Percentiles rank a stretch among this genome's conserved stretches.
phyloP scores from a whole-genome alignment of 2,888 invertebrate species.

The Slavum lentiscoides region DNA sequence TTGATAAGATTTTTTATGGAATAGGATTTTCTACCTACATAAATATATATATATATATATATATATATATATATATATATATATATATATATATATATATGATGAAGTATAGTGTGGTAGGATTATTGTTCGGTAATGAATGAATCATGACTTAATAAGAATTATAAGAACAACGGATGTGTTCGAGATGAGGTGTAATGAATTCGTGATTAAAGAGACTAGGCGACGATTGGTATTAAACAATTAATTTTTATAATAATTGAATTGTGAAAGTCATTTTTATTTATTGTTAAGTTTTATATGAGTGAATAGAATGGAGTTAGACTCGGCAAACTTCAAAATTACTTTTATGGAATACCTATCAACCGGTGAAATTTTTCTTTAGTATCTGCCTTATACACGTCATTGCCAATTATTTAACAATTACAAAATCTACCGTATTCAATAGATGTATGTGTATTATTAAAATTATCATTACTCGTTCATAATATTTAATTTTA shows the following conservation, averaged over 20 bases:
- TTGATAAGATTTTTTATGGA: too few species aligned
- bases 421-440: not conserved
- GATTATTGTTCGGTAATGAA: not conserved
- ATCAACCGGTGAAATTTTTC: not conserved
- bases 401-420: not conserved
- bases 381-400: not conserved
- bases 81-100: not conserved
- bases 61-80: too few species aligned
- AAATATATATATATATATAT: too few species aligned
- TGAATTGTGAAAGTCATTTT: constrained; percentile 46
- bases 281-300: constrained; percentile 22
- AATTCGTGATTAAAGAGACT: constrained; percentile 13
- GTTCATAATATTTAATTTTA: too few species aligned
- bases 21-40: not conserved
- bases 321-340: constrained; percentile 4
- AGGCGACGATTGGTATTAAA: constrained; percentile 12
- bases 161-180: constrained; percentile 12
- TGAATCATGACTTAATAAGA: constrained; percentile 23
- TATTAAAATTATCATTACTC: too few species aligned
- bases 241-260: constrained; percentile 37
- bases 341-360: not conserved
- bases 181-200: not conserved
- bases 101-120: not conserved
- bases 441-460: too few species aligned
- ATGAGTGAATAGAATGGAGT: constrained; percentile 23